Percentiles rank a stretch among this genome's conserved stretches.
Conservation (phyloP, 2,113 vertebrate species). For the Ailurus styani region DNA sequence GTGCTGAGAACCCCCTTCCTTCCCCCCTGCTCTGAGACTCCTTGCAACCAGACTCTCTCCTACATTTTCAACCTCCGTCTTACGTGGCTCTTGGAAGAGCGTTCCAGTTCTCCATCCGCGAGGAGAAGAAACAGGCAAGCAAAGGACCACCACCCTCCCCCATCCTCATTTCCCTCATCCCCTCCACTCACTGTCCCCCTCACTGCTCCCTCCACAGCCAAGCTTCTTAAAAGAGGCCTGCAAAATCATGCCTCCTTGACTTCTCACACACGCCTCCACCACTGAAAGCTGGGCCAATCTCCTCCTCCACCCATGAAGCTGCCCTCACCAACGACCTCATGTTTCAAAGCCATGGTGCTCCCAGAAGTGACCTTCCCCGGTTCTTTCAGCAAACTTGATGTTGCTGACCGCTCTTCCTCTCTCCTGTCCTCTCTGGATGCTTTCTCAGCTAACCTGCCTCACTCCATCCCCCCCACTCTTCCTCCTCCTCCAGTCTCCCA, state of each 20-base stretch:
- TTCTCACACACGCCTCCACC: background rate
- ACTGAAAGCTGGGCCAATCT: background rate
- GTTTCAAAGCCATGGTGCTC: background rate
- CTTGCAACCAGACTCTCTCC: background rate
- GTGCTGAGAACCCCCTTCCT: background rate
- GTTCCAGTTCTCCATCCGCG: background rate
- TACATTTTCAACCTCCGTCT: background rate
- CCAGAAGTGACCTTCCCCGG: background rate
- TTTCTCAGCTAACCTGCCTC: background rate
- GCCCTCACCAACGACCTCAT: background rate
- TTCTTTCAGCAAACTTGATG: background rate
- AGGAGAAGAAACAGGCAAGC: background rate
- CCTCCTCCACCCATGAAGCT: background rate
- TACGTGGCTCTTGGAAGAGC: background rate
- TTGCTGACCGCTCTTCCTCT: background rate
- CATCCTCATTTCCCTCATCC: background rate
- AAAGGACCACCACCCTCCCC: background rate
- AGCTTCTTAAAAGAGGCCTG: background rate
- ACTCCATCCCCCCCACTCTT: background rate
- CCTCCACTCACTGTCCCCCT: background rate
- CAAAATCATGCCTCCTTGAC: background rate
- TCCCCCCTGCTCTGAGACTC: background rate
- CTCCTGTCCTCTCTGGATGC: background rate
- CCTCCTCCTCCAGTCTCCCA: background rate
- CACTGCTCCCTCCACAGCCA: background rate